Conservation (phyloP, 2,797 vertebrate genomes). For the Eulemur rubriventer region DNA sequence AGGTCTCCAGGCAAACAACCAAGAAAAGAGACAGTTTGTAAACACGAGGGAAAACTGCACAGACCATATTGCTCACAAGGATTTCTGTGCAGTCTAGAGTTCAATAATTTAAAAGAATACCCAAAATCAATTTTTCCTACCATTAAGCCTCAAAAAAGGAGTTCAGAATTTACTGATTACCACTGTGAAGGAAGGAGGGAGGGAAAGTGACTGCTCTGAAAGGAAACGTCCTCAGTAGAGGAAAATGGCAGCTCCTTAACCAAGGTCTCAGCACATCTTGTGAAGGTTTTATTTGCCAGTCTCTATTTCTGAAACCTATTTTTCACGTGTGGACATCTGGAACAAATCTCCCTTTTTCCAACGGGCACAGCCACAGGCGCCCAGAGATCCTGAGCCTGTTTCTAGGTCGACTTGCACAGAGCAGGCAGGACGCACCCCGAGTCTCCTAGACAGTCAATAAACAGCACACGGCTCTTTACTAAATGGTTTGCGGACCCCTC, state of each 20-base stretch:
- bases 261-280: background rate
- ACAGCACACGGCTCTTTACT: accelerated
- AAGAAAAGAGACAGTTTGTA: background rate
- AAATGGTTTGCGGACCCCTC: accelerated
- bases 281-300: background rate
- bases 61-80: background rate
- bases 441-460: too few species aligned
- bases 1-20: background rate
- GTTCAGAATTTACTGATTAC: background rate
- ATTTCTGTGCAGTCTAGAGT: background rate
- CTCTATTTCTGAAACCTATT: background rate
- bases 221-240: accelerated
- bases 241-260: background rate
- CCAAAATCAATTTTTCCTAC: background rate
- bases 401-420: background rate
- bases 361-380: too few species aligned
- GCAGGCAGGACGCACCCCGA: accelerated
- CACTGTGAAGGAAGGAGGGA: accelerated
- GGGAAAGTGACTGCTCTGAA: background rate
- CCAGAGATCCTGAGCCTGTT: background rate
- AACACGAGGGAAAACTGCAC: background rate
- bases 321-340: background rate
- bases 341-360: background rate
- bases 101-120: background rate
- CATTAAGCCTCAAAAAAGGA: background rate